phyloP scores from a whole-genome alignment of 1,140 invertebrate species.

The Achatina immaculata region DNA sequence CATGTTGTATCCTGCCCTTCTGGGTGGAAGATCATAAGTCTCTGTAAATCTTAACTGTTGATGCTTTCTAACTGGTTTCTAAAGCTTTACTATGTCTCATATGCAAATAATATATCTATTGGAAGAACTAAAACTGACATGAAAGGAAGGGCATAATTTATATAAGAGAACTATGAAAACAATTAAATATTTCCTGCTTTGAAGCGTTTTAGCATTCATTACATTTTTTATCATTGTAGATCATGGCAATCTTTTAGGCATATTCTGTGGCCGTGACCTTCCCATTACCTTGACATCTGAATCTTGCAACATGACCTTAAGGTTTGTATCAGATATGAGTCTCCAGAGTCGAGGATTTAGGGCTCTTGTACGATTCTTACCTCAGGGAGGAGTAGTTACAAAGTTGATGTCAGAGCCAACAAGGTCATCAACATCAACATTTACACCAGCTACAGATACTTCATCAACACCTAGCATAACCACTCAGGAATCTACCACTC shows the following conservation, averaged over 20 bases:
- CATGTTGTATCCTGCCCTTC: too few relatives aligned
- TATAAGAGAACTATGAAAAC: too few relatives aligned
- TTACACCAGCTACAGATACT: not conserved
- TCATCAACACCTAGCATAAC: not conserved
- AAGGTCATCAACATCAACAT: not conserved
- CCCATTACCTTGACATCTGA: conserved; percentile 21
- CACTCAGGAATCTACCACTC: not conserved
- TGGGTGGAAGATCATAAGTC: too few relatives aligned
- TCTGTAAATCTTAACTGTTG: too few relatives aligned
- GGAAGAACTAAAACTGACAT: too few relatives aligned
- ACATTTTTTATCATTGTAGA: not conserved
- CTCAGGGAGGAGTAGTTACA: not conserved
- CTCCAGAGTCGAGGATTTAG: conserved; percentile 49
- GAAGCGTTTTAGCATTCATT: too few relatives aligned
- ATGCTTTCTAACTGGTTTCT: too few relatives aligned
- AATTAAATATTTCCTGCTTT: too few relatives aligned
- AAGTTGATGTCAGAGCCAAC: not conserved
- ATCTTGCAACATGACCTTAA: conserved; percentile 24
- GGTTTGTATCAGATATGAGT: conserved; percentile 44
- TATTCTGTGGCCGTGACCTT: conserved; percentile 29
- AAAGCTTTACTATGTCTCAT: too few relatives aligned
- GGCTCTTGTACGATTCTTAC: conserved; percentile 25
- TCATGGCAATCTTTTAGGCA: not conserved
- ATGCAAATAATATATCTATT: too few relatives aligned
- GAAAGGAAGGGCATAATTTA: too few relatives aligned